Conservation (phyloP, 37 sponge, comb jelly and placozoan species). For the Amphimedon queenslandica region DNA sequence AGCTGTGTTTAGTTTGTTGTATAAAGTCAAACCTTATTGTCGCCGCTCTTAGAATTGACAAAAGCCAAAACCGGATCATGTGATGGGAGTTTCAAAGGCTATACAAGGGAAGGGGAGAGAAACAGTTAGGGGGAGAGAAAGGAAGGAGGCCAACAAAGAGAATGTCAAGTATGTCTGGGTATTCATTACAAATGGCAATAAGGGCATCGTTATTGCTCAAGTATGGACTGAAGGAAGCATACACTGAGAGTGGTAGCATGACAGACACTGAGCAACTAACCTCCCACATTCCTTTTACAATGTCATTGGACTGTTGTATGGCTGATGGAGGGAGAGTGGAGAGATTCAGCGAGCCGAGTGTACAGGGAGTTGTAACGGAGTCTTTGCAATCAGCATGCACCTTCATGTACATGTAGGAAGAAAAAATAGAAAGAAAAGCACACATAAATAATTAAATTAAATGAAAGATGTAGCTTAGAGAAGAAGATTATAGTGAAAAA, state of each 20-base stretch:
- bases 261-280: conserved; percentile 27
- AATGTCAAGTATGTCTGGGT: background rate
- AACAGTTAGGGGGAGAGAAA: conserved; percentile 15
- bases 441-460: no score
- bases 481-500: background rate
- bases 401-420: conserved; percentile 37
- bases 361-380: conserved; percentile 37
- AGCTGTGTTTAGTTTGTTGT: no score
- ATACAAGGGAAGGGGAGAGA: conserved; percentile 9
- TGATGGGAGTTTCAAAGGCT: conserved; percentile 56
- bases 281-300: conserved; percentile 75
- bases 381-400: conserved; percentile 83
- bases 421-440: background rate
- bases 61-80: conserved; percentile 85
- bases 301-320: conserved; percentile 57
- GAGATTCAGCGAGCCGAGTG: conserved; percentile 53
- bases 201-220: no score
- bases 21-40: conserved; percentile 90
- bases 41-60: conserved; percentile 95
- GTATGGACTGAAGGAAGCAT: background rate
- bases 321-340: conserved; percentile 79
- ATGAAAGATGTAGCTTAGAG: background rate
- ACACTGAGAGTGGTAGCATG: background rate
- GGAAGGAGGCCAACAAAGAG: conserved; percentile 7
- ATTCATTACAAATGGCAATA: background rate